These are phyloP conservation scores for Leptopterna dolabrata DNA, from an alignment of 2,888 invertebrate genomes.

Conservation along the genomic window DNA sequence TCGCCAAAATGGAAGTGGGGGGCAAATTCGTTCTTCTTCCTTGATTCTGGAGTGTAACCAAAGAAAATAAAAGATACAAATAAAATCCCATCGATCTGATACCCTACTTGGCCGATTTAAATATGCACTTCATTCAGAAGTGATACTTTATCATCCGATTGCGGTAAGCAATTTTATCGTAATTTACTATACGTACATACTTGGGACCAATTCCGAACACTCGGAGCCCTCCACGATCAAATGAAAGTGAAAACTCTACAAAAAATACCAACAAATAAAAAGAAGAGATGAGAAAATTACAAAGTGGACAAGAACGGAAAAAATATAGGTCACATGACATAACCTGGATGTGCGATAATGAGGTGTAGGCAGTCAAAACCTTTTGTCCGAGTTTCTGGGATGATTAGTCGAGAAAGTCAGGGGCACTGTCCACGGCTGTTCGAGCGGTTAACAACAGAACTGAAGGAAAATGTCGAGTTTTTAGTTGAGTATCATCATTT, in stretches of 20 bases:
- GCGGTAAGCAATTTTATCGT: too few species aligned
- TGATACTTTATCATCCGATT: too few species aligned
- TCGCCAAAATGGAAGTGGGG: too few species aligned
- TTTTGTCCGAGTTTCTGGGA: constrained; percentile 1
- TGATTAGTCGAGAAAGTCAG: constrained; percentile 13
- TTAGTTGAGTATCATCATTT: not conserved
- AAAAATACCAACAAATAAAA: not conserved
- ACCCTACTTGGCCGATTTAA: too few species aligned
- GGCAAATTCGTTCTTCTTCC: too few species aligned
- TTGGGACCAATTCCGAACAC: too few species aligned
- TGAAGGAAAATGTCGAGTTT: not conserved
- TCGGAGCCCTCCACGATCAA: too few species aligned
- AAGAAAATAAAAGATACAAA: too few species aligned
- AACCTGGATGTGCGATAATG: not conserved
- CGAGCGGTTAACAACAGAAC: not conserved
- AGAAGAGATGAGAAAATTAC: not conserved
- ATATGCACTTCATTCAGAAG: too few species aligned
- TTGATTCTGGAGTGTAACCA: too few species aligned
- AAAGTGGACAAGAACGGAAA: not conserved
- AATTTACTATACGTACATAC: too few species aligned
- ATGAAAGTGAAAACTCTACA: not conserved
- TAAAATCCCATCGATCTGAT: too few species aligned
- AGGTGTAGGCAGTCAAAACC: constrained; percentile 9
- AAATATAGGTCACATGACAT: constrained; percentile 11
- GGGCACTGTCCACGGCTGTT: not conserved